phyloP scores from a whole-genome alignment of 2,888 invertebrate species.

The Eupeodes latifasciatus region DNA sequence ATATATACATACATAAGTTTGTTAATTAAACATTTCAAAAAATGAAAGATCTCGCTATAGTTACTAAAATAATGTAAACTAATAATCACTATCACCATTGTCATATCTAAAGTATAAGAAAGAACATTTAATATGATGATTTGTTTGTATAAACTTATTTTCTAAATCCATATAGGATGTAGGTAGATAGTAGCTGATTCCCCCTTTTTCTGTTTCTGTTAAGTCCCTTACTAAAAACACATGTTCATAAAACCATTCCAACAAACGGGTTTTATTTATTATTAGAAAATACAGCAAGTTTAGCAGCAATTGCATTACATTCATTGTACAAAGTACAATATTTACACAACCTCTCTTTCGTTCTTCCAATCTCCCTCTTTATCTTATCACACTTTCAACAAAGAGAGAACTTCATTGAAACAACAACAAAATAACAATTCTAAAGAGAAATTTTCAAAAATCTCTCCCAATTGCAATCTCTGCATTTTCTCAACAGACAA shows the following conservation, averaged over 20 bases:
- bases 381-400: background rate
- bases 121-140: background rate
- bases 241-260: conserved; percentile 4
- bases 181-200: too few relatives aligned
- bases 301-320: background rate
- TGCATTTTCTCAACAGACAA: background rate
- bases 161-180: background rate
- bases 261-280: conserved; percentile 36
- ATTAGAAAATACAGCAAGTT: conserved; percentile 24
- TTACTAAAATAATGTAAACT: too few relatives aligned
- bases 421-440: background rate
- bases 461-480: background rate
- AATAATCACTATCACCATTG: too few relatives aligned
- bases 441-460: conserved; percentile 1
- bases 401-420: background rate
- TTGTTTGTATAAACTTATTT: background rate
- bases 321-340: background rate
- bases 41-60: too few relatives aligned
- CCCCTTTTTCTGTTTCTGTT: background rate
- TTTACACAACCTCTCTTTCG: background rate
- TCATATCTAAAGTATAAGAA: too few relatives aligned
- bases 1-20: too few relatives aligned
- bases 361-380: background rate
- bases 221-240: background rate
- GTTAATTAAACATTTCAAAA: too few relatives aligned